Evolutionary conservation across 2,113 vertebrate species (phyloP).

Genomic region (Protobothrops mucrosquamatus): DNA sequence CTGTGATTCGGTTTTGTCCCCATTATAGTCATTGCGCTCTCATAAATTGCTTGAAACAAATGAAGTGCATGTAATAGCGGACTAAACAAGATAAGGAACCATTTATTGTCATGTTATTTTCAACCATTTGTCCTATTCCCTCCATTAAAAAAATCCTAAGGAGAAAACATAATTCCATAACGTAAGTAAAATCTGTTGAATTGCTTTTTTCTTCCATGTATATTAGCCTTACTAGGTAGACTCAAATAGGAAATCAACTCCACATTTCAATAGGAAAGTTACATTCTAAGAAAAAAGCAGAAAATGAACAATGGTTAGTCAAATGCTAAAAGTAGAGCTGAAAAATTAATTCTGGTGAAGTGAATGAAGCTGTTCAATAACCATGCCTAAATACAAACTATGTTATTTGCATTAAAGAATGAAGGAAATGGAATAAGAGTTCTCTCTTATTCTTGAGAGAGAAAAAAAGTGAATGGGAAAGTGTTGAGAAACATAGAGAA

Average conservation of each 20-base stretch:
- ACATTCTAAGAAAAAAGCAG: neutral
- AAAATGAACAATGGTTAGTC: conserved; percentile 11
- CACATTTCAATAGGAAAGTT: neutral
- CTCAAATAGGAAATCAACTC: neutral
- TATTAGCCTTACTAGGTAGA: neutral
- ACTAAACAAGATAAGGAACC: neutral
- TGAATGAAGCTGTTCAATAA: neutral
- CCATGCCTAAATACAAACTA: neutral
- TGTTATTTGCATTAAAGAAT: conserved; percentile 14
- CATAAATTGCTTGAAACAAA: neutral
- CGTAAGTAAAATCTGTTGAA: neutral
- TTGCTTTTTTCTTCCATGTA: neutral
- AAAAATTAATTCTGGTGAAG: conserved; percentile 6
- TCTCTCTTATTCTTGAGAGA: conserved; percentile 8
- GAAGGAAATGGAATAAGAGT: conserved; percentile 11
- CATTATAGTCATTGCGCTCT: neutral
- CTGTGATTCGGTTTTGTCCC: neutral
- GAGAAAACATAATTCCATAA: neutral
- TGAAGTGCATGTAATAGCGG: neutral
- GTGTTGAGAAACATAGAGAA: conserved; percentile 43
- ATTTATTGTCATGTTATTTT: neutral
- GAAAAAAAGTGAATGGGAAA: conserved; percentile 37
- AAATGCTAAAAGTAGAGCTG: neutral
- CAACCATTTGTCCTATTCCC: neutral
- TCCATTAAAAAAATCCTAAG: neutral